phyloP scores from a whole-genome alignment of 2,888 invertebrate species.

The Tenthredo amoena region DNA sequence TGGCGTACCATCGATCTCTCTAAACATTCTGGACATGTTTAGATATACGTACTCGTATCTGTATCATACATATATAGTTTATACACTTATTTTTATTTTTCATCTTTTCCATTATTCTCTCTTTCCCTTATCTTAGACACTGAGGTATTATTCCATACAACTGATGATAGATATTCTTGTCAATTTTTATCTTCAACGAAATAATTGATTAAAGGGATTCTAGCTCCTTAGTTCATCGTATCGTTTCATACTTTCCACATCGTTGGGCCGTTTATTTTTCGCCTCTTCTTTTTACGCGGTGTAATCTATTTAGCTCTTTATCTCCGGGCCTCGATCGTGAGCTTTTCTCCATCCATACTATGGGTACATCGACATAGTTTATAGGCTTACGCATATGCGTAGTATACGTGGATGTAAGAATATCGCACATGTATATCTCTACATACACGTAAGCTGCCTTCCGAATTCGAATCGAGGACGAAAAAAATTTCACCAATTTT shows the following conservation, averaged over 20 bases:
- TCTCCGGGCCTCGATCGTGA: constrained; percentile 36
- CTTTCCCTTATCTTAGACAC: neutral
- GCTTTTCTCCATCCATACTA: neutral
- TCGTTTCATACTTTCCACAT: constrained; percentile 24
- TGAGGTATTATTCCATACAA: neutral
- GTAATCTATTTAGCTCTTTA: constrained; percentile 53
- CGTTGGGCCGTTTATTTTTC: constrained; percentile 49
- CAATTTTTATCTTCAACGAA: neutral
- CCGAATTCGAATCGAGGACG: neutral
- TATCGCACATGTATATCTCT: neutral
- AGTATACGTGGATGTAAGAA: neutral
- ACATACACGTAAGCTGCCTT: neutral
- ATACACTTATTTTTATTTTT: neutral
- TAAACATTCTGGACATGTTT: neutral
- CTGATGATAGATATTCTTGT: neutral
- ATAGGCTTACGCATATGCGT: neutral
- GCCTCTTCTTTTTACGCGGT: constrained; percentile 36
- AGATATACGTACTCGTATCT: neutral
- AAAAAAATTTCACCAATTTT: neutral
- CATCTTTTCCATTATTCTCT: neutral
- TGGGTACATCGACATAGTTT: constrained; percentile 8
- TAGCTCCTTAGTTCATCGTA: neutral
- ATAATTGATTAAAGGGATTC: neutral
- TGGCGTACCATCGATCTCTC: neutral
- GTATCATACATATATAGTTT: neutral